These are phyloP conservation scores for Lutra lutra DNA, from an alignment of 2,797 vertebrate genomes.

Conservation along the genomic window DNA sequence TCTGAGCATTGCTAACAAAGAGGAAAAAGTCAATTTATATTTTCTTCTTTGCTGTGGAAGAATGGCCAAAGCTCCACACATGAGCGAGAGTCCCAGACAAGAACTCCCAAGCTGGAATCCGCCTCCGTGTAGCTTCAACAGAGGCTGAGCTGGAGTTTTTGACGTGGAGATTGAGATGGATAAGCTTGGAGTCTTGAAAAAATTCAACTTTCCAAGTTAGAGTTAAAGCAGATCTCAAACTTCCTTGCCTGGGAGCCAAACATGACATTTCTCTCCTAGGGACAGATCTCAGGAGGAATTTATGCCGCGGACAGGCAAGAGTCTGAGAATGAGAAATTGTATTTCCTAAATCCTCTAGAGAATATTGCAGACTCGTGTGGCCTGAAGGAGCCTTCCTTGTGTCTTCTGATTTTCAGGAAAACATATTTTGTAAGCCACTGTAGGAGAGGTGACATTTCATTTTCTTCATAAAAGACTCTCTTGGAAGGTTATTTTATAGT, in stretches of 20 bases:
- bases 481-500: slow-evolving; percentile 41
- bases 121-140: neutral
- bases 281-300: neutral
- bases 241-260: neutral
- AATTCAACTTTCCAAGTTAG: neutral
- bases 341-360: slow-evolving; percentile 6
- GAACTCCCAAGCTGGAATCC: neutral
- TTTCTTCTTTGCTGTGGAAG: slow-evolving; percentile 23
- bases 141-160: neutral
- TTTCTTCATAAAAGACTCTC: slow-evolving; percentile 36
- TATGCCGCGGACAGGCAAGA: neutral
- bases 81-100: neutral
- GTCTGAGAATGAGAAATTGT: neutral
- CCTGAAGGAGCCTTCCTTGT: neutral
- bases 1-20: neutral
- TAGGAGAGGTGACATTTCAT: slow-evolving; percentile 40
- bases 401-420: neutral
- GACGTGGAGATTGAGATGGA: neutral
- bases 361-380: neutral
- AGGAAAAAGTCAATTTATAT: neutral
- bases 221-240: neutral
- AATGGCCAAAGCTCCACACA: neutral
- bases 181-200: neutral
- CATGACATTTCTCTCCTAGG: neutral
- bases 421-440: slow-evolving; percentile 30